phyloP scores from a whole-genome alignment of 1,140 invertebrate species.

The Procambarus clarkii region DNA sequence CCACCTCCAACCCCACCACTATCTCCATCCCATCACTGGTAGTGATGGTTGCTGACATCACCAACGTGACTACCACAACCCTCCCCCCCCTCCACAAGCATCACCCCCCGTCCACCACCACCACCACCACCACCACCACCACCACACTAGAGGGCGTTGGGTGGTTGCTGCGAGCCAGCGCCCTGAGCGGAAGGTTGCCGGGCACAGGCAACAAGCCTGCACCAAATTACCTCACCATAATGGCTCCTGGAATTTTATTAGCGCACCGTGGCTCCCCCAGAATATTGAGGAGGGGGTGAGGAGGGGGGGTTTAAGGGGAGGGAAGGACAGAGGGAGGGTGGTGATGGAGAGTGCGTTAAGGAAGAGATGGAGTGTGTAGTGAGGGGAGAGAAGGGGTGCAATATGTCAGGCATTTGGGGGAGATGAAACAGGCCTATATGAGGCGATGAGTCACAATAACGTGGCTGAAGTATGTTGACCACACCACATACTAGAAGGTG shows the following conservation, averaged over 20 bases:
- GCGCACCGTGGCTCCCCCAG: slow-evolving; percentile 19
- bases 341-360: too few relatives aligned
- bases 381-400: too few relatives aligned
- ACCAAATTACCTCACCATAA: slow-evolving; percentile 59
- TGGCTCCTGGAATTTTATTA: slow-evolving; percentile 56
- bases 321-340: too few relatives aligned
- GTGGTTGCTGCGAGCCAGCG: slow-evolving; percentile 39
- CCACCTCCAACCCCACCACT: background rate
- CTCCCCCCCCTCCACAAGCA: background rate
- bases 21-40: background rate
- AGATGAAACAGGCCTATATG: too few relatives aligned
- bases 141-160: background rate
- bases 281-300: slow-evolving; percentile 43
- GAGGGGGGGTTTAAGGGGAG: too few relatives aligned
- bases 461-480: too few relatives aligned
- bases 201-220: slow-evolving; percentile 32
- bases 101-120: background rate
- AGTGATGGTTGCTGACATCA: background rate
- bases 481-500: too few relatives aligned
- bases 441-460: too few relatives aligned
- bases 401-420: too few relatives aligned
- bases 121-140: background rate
- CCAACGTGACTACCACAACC: background rate
- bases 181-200: slow-evolving; percentile 36
- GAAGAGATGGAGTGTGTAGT: too few relatives aligned